Percentiles rank a stretch among this genome's conserved stretches.
Conservation (phyloP, 2,888 invertebrate species). For the Yponomeuta evonymella region DNA sequence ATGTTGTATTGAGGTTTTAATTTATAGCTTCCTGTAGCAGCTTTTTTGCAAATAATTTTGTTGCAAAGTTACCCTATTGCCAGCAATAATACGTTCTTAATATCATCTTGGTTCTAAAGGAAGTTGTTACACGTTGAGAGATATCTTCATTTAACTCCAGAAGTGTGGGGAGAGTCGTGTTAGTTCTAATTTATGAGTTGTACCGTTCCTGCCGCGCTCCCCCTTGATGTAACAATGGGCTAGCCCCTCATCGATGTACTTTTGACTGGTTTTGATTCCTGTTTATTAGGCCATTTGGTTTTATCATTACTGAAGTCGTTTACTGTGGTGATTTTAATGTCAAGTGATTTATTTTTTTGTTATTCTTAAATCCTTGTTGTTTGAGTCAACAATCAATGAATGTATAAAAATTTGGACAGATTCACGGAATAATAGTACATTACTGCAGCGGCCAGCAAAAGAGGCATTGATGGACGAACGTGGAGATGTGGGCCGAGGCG, state of each 20-base stretch:
- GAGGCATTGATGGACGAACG: too few species aligned
- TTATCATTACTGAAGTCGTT: slow-evolving; percentile 44
- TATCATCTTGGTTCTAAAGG: slow-evolving; percentile 14
- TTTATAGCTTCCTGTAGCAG: background rate
- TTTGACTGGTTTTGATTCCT: slow-evolving; percentile 69
- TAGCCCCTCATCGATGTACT: slow-evolving; percentile 62
- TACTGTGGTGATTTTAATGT: slow-evolving; percentile 29
- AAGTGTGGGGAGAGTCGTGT: slow-evolving; percentile 22
- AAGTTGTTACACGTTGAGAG: slow-evolving; percentile 23
- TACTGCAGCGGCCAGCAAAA: too few species aligned
- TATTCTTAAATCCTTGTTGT: too few species aligned
- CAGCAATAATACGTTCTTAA: slow-evolving; percentile 1
- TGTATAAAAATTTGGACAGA: too few species aligned
- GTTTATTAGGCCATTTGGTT: slow-evolving; percentile 64
- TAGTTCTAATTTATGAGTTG: slow-evolving; percentile 50
- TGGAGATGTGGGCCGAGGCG: too few species aligned
- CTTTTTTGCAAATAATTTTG: background rate
- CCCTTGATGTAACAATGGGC: slow-evolving; percentile 27
- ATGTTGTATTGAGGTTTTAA: background rate
- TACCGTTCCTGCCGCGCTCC: slow-evolving; percentile 41
- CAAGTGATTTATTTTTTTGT: too few species aligned
- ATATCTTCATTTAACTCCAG: slow-evolving; percentile 29
- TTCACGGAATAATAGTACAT: too few species aligned
- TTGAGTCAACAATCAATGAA: too few species aligned
- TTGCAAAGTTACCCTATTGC: background rate